Conservation (phyloP, 2,888 invertebrate species). For the Megaustenia siamemsis region DNA sequence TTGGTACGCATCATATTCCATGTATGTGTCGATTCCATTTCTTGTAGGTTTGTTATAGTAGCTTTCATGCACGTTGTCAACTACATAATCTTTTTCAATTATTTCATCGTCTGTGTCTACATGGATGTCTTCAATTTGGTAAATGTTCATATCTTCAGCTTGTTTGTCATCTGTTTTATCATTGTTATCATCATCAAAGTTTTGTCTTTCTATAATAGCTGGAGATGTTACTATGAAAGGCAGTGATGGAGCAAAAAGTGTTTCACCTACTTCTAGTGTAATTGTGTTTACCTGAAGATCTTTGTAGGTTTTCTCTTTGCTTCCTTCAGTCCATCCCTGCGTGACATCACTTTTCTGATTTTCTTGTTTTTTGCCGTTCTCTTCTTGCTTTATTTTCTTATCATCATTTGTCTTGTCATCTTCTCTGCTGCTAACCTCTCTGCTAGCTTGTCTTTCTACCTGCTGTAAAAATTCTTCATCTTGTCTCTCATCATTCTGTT, state of each 20-base stretch:
- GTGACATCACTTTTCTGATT: too few relatives aligned
- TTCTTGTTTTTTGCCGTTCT: background rate
- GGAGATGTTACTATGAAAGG: background rate
- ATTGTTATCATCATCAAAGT: background rate
- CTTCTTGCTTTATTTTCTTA: background rate
- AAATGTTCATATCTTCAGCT: background rate
- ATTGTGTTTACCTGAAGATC: constrained; percentile 1
- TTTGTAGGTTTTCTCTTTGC: background rate
- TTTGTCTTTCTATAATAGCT: background rate
- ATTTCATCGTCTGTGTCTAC: background rate
- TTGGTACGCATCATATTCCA: background rate
- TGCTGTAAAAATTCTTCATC: background rate
- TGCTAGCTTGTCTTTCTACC: background rate
- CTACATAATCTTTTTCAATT: background rate
- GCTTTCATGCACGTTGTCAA: background rate
- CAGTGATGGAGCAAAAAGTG: constrained; percentile 17
- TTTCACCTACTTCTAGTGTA: constrained; percentile 29
- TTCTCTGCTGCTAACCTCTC: background rate
- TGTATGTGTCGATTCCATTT: too few relatives aligned
- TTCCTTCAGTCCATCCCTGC: too few relatives aligned
- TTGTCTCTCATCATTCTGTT: background rate
- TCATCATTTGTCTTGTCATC: background rate
- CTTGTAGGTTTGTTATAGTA: background rate
- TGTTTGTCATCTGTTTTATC: background rate
- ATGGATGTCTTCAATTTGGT: background rate